Evolutionary conservation across 2,113 vertebrate genomes (phyloP).

Genomic region (Peromyscus californicus): DNA sequence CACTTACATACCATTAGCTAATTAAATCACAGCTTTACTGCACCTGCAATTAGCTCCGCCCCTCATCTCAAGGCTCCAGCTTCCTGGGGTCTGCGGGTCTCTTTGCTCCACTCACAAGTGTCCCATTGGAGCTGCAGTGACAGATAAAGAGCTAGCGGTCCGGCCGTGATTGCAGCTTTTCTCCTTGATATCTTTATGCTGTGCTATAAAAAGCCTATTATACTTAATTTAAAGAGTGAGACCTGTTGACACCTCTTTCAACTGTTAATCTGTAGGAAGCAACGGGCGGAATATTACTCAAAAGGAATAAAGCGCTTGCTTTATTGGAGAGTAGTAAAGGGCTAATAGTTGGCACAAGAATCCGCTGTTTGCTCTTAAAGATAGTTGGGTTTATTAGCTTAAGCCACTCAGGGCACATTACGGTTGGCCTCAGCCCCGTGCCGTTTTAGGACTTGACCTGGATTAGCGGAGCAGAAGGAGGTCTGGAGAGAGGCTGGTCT

Average conservation of each 20-base stretch:
- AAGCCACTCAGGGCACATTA: neutral
- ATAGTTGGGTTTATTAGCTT: slow-evolving; percentile 76
- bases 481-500: neutral
- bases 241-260: slow-evolving; percentile 86
- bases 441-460: neutral
- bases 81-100: slow-evolving; percentile 81
- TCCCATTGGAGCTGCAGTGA: slow-evolving; percentile 85
- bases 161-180: slow-evolving; percentile 79
- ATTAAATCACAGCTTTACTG: slow-evolving; percentile 86
- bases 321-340: slow-evolving; percentile 83
- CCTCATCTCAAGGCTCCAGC: slow-evolving; percentile 82
- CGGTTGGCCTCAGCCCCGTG: neutral
- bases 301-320: slow-evolving; percentile 80
- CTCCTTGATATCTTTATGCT: slow-evolving; percentile 88
- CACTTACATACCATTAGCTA: slow-evolving; percentile 82
- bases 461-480: neutral
- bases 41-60: slow-evolving; percentile 80
- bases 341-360: slow-evolving; percentile 78
- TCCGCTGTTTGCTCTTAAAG: slow-evolving; percentile 78
- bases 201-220: slow-evolving; percentile 88
- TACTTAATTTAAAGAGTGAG: slow-evolving; percentile 87
- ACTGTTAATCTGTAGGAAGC: slow-evolving; percentile 84
- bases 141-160: slow-evolving; percentile 85
- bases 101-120: slow-evolving; percentile 83
- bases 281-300: slow-evolving; percentile 82